These are phyloP conservation scores for Agonopterix arenella DNA, from an alignment of 2,888 invertebrate genomes.

Conservation along the genomic window DNA sequence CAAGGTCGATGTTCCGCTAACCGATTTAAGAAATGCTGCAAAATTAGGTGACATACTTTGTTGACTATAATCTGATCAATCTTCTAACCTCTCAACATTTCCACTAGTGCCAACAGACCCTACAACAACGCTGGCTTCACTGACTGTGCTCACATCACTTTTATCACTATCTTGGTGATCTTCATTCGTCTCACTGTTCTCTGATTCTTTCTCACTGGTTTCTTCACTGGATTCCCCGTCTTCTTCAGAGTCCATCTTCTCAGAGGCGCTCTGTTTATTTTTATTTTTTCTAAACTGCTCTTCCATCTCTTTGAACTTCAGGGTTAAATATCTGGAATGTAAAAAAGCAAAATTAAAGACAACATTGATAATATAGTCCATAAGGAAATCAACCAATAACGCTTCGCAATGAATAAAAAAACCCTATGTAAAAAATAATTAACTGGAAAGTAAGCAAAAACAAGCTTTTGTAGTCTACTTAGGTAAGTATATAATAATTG, in stretches of 20 bases:
- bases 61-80: constrained; percentile 15
- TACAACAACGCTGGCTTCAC: constrained; percentile 52
- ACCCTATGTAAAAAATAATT: too few relatives aligned
- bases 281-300: constrained; percentile 85
- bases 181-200: constrained; percentile 21
- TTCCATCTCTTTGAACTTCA: constrained; percentile 92
- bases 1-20: constrained; percentile 11
- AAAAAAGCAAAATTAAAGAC: too few relatives aligned
- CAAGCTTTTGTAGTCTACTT: too few relatives aligned
- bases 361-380: too few relatives aligned
- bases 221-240: constrained; percentile 33
- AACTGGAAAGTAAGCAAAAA: too few relatives aligned
- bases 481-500: too few relatives aligned
- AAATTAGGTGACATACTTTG: constrained; percentile 13
- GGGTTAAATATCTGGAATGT: constrained; percentile 82
- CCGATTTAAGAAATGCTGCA: constrained; percentile 12
- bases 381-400: too few relatives aligned
- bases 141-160: constrained; percentile 28
- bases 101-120: constrained; percentile 57
- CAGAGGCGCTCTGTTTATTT: constrained; percentile 49
- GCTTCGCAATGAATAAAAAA: too few relatives aligned
- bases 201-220: constrained; percentile 23
- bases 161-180: constrained; percentile 11
- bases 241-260: constrained; percentile 39
- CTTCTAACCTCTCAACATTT: constrained; percentile 56